Evolutionary conservation across 1,140 invertebrate genomes (phyloP), one percentile per base, ranked within the genome.

Genomic region (Cardiocondyla obscurior): DNA sequence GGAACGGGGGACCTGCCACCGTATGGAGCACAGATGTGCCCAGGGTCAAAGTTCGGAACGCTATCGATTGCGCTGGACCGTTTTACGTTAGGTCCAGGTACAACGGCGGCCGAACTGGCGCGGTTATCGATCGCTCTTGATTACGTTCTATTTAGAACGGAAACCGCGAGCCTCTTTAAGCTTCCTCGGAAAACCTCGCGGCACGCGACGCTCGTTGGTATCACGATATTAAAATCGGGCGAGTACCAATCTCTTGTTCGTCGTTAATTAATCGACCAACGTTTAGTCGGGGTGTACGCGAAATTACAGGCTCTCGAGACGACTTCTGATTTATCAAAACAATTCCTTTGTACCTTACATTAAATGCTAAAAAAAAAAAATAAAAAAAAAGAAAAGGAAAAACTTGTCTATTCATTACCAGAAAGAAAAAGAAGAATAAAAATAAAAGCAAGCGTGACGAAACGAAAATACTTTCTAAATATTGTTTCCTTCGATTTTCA

Each of bases 71-170:
- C 28, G 49, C 44, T 28, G 65, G 30, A 69, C 46, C 46, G 46
- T 69, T 69, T n/a, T 69, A 69, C 12, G 65, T 51, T 69, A 69
- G 65, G 65, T 69, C 69, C 69, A 72, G 69, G 49, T 72, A 72
- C 28, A 55, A 22, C 49, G 46, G 25, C 42, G 16, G 30, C 25
- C 42, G 25, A 67, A 46, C 22, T 46, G 64, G 42, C 25, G 64
- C 46, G 46, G 8, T 19, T 33, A 25, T 57, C 28, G 30, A 72
- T 25, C 49, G 22, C 19, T 22, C 53, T 72, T 33, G 22, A 55
- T 72, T 25, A 36, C 30, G 3, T 57, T 55, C n/a, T 55, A 72
- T 55, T 57, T 72, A 12, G 58, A 62, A 19, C 58, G 22, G 58
- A 25, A 36, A 19, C 14, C 14, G 6, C 1, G 14, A 22, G 14